Conservation (phyloP, 2,888 invertebrate genomes). For the Apamea anceps region DNA sequence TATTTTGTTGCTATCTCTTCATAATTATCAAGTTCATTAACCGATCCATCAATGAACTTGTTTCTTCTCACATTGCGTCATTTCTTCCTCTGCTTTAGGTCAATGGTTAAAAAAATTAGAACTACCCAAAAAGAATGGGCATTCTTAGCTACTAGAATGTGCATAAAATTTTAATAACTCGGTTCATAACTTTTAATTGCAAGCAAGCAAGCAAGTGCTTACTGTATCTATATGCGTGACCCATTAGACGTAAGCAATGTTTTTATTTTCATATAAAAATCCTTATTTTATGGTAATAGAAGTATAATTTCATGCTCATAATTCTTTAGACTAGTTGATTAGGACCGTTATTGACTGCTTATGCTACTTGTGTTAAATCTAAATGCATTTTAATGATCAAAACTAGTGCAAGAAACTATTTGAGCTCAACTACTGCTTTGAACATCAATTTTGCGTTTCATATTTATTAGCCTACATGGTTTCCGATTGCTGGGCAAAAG, state of each 20-base stretch:
- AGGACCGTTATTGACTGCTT: slow-evolving; percentile 16
- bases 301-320: slow-evolving; percentile 13
- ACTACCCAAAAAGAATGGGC: background rate
- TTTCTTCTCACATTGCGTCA: background rate
- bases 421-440: background rate
- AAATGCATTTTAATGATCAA: background rate
- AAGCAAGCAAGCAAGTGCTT: no score
- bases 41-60: background rate
- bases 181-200: slow-evolving; percentile 32
- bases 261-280: slow-evolving; percentile 13
- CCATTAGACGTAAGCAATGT: background rate
- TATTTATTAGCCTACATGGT: background rate
- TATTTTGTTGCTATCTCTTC: background rate
- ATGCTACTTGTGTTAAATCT: background rate
- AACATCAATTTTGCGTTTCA: background rate
- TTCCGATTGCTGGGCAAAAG: background rate
- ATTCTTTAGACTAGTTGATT: slow-evolving; percentile 14
- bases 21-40: background rate
- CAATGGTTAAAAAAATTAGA: background rate
- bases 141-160: background rate
- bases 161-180: slow-evolving; percentile 17
- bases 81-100: background rate
- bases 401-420: background rate
- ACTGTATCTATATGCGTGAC: slow-evolving; percentile 8
- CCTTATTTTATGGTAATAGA: background rate